A percentile compares a stretch with the other conserved stretches of the same genome.
Evolutionary conservation across 1,140 invertebrate species (phyloP).

Genomic region (Drosophila pandora): DNA sequence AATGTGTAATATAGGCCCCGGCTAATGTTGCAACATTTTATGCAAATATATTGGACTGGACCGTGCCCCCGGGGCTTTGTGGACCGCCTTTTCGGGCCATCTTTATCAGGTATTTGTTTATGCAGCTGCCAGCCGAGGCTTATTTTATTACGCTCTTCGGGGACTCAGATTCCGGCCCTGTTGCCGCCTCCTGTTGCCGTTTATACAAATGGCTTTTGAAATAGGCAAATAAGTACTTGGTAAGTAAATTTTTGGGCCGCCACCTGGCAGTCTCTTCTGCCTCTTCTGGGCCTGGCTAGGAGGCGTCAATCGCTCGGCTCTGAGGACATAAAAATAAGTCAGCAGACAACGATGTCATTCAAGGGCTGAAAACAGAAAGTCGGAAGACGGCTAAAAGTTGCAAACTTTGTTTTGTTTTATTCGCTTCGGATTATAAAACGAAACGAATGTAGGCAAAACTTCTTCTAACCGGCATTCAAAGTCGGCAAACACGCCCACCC

Average conservation of each 20-base stretch:
- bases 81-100: slow-evolving; percentile 16
- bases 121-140: slow-evolving; percentile 66
- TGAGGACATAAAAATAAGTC: slow-evolving; percentile 72
- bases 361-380: slow-evolving; percentile 64
- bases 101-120: slow-evolving; percentile 79
- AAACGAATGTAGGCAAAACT: slow-evolving; percentile 70
- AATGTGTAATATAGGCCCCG: slow-evolving; percentile 34
- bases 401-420: slow-evolving; percentile 76
- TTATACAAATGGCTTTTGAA: slow-evolving; percentile 70
- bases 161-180: slow-evolving; percentile 5
- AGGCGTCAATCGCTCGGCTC: slow-evolving; percentile 34
- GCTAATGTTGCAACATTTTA: slow-evolving; percentile 69
- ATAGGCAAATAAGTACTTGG: slow-evolving; percentile 80
- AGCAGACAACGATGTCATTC: slow-evolving; percentile 72
- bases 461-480: slow-evolving; percentile 51
- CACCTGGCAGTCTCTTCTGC: slow-evolving; percentile 27
- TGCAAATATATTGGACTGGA: slow-evolving; percentile 60
- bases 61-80: not conserved
- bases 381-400: slow-evolving; percentile 57
- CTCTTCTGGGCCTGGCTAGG: not conserved
- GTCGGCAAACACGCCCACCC: slow-evolving; percentile 56
- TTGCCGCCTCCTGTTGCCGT: slow-evolving; percentile 33
- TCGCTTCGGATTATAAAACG: slow-evolving; percentile 73
- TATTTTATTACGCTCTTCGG: slow-evolving; percentile 69
- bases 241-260: slow-evolving; percentile 71